These are phyloP conservation scores for Tenualosa ilisha DNA, from an alignment of 2,797 vertebrate genomes.

Conservation along the genomic window DNA sequence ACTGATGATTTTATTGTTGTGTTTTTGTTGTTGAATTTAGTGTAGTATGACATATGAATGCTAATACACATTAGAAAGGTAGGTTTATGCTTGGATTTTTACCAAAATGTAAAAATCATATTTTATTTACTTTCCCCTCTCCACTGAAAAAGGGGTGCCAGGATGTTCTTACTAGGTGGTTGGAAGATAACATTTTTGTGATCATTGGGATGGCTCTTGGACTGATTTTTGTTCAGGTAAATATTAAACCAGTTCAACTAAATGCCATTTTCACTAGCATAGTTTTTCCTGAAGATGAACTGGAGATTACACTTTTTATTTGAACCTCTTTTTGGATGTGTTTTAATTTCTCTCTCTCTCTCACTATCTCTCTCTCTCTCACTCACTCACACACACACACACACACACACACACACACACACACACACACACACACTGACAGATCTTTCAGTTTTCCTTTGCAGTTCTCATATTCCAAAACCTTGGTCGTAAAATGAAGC, in stretches of 20 bases:
- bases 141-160: slow-evolving; percentile 58
- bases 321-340: too few relatives aligned
- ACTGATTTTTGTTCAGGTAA: slow-evolving; percentile 65
- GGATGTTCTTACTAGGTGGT: slow-evolving; percentile 53
- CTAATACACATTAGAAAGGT: too few relatives aligned
- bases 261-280: neutral
- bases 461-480: slow-evolving; percentile 37
- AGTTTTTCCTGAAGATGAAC: neutral
- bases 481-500: slow-evolving; percentile 31
- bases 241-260: neutral
- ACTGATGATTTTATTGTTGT: too few relatives aligned
- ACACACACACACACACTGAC: slow-evolving; percentile 17
- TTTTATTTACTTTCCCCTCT: neutral
- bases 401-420: too few relatives aligned
- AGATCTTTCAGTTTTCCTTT: slow-evolving; percentile 58
- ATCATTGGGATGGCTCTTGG: slow-evolving; percentile 56
- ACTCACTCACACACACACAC: neutral
- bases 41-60: too few relatives aligned
- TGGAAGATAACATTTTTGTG: slow-evolving; percentile 56
- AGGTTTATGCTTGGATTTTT: too few relatives aligned
- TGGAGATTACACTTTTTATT: too few relatives aligned
- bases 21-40: too few relatives aligned
- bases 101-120: neutral
- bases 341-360: neutral
- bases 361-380: neutral